A percentile compares a stretch with the other conserved stretches of the same genome.
Conservation (phyloP, 1,140 invertebrate genomes). For the Trichogramma pretiosum region DNA sequence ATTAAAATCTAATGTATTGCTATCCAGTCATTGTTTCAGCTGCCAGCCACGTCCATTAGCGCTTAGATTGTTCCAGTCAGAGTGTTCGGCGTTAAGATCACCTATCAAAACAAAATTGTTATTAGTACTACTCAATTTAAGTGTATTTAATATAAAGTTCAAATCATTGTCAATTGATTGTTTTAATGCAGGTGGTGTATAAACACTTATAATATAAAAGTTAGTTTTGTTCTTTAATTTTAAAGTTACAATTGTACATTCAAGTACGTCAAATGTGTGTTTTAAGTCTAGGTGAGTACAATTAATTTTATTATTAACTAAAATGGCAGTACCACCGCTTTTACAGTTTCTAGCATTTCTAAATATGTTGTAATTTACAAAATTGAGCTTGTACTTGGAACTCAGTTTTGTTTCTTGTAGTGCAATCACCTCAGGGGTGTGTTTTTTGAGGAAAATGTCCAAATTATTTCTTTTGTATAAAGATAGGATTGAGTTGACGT, state of each 20-base stretch:
- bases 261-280: neutral
- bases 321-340: slow-evolving; percentile 19
- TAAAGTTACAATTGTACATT: neutral
- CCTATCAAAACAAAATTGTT: slow-evolving; percentile 1
- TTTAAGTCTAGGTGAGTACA: neutral
- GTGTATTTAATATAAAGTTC: neutral
- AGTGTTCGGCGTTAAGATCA: slow-evolving; percentile 3
- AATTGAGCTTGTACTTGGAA: slow-evolving; percentile 5
- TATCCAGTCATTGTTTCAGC: neutral
- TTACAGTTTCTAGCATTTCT: slow-evolving; percentile 11
- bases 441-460: neutral
- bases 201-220: neutral
- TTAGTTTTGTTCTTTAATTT: neutral
- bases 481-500: slow-evolving; percentile 19
- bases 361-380: slow-evolving; percentile 20
- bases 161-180: neutral
- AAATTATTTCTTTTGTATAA: slow-evolving; percentile 15
- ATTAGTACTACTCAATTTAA: neutral
- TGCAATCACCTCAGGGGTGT: slow-evolving; percentile 16
- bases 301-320: slow-evolving; percentile 17
- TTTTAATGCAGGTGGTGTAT: neutral
- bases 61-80: too few species aligned
- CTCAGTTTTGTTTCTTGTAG: slow-evolving; percentile 21
- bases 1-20: neutral
- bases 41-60: neutral